phyloP scores from a whole-genome alignment of 2,113 vertebrate species.

The Meleagris gallopavo region DNA sequence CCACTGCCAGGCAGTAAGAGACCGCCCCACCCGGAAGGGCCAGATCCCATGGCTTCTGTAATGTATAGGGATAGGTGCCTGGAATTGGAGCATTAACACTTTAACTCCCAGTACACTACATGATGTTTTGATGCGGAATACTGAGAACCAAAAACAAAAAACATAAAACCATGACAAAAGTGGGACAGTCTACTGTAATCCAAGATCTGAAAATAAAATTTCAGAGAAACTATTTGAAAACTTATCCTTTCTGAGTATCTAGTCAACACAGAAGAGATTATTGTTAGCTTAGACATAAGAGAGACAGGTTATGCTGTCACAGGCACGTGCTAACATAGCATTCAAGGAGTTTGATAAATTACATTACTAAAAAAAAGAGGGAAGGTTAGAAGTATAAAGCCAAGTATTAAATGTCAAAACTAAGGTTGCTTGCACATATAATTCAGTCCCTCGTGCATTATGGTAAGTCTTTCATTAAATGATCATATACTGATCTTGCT shows the following conservation, averaged over 20 bases:
- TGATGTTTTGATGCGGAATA: no score
- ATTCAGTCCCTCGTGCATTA: no score
- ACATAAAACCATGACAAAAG: no score
- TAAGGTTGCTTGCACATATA: background rate
- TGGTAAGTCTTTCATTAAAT: background rate
- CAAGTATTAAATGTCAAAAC: background rate
- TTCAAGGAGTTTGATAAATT: background rate
- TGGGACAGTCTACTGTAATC: background rate
- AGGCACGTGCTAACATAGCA: background rate
- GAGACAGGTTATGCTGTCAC: background rate
- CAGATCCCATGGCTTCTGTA: no score
- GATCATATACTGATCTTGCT: fast-evolving
- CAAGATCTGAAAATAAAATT: background rate
- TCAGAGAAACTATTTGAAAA: background rate
- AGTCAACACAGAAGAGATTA: background rate
- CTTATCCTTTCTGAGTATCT: background rate
- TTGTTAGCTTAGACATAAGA: background rate
- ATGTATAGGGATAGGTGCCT: no score
- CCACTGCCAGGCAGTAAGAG: no score
- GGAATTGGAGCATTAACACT: no score
- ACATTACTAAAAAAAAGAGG: background rate
- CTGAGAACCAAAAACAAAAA: no score
- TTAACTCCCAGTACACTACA: no score
- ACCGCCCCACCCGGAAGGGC: no score
- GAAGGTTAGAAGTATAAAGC: background rate